Conservation (phyloP, 2,113 vertebrate species). For the Theropithecus gelada region DNA sequence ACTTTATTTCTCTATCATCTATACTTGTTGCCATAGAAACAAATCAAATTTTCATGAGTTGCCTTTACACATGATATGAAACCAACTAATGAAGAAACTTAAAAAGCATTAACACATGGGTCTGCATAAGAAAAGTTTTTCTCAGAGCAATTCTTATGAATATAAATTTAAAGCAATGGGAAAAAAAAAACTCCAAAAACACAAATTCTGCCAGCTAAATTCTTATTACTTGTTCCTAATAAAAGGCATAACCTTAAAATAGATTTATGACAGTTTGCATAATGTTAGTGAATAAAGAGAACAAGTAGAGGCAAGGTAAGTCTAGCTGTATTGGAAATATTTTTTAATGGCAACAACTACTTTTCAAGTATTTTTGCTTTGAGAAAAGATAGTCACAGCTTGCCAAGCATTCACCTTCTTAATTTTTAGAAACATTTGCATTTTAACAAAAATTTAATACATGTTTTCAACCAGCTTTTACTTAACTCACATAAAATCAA, state of each 20-base stretch:
- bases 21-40: not conserved
- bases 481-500: conserved; percentile 57
- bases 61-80: conserved; percentile 26
- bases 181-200: not conserved
- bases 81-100: not conserved
- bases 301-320: not conserved
- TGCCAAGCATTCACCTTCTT: conserved; percentile 44
- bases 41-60: conserved; percentile 23
- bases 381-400: conserved; percentile 43
- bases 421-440: conserved; percentile 61
- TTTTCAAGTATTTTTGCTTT: conserved; percentile 62
- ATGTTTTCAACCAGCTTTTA: conserved; percentile 60
- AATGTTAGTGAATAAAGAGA: conserved; percentile 9
- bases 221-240: conserved; percentile 28
- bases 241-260: conserved; percentile 37
- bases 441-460: conserved; percentile 55
- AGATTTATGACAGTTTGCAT: not conserved
- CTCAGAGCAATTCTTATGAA: conserved; percentile 10
- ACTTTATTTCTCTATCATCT: not conserved
- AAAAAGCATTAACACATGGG: conserved; percentile 15
- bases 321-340: not conserved
- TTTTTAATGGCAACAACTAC: conserved; percentile 49
- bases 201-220: conserved; percentile 32
- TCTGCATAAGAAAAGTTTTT: conserved; percentile 44
- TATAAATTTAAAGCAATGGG: conserved; percentile 48